These are phyloP conservation scores for Neopipo cinnamomea DNA, from an alignment of 2,113 vertebrate species.

Conservation along the genomic window DNA sequence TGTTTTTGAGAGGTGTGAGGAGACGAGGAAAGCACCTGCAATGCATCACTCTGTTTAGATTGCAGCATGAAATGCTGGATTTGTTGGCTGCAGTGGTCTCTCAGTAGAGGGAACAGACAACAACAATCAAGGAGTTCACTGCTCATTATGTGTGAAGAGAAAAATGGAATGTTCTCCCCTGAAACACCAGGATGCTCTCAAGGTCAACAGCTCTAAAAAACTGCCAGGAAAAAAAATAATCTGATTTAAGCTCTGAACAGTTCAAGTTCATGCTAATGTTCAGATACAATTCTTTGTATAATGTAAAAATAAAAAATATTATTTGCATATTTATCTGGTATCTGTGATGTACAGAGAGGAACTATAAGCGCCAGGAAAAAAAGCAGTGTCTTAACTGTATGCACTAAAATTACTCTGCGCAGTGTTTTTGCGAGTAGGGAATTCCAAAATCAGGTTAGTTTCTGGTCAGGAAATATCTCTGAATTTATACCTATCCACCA, in stretches of 20 bases:
- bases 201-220: slow-evolving; percentile 17
- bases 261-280: not conserved
- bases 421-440: not conserved
- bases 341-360: not conserved
- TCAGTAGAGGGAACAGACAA: slow-evolving; percentile 71
- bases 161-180: slow-evolving; percentile 34
- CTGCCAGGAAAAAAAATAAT: not conserved
- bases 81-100: slow-evolving; percentile 73
- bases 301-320: not conserved
- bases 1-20: slow-evolving; percentile 81
- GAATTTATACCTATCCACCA: not conserved
- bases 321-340: not conserved
- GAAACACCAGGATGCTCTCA: not conserved
- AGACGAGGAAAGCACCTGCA: slow-evolving; percentile 83
- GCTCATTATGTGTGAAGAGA: slow-evolving; percentile 62
- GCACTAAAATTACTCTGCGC: not conserved
- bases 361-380: not conserved
- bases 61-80: slow-evolving; percentile 67
- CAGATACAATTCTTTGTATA: not conserved
- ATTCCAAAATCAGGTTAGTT: not conserved
- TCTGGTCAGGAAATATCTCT: not conserved
- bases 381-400: not conserved
- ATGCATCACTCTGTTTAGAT: slow-evolving; percentile 83
- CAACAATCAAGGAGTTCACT: slow-evolving; percentile 65
- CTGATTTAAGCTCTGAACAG: not conserved